Percentiles rank a stretch among this genome's conserved stretches.
Conservation (phyloP, 2,113 vertebrate genomes). For the Columba janthina region DNA sequence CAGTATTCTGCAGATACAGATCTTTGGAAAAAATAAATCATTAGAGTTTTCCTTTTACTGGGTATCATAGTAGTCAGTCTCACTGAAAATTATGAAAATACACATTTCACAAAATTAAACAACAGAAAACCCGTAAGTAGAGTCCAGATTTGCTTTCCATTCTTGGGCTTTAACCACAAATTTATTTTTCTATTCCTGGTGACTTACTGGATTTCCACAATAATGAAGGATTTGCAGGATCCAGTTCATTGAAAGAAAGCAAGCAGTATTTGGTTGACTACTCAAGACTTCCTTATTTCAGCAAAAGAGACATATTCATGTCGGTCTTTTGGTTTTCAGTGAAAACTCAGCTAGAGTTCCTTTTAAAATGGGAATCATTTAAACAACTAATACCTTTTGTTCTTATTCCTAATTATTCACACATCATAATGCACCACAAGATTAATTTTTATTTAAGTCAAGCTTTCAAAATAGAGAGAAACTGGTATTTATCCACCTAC, state of each 20-base stretch:
- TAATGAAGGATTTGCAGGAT: neutral
- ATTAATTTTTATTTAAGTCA: neutral
- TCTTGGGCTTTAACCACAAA: neutral
- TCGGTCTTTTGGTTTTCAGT: neutral
- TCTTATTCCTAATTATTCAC: neutral
- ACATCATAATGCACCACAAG: neutral
- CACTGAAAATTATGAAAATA: neutral
- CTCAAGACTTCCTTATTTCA: neutral
- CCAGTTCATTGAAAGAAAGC: neutral
- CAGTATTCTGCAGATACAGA: neutral
- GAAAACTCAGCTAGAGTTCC: neutral
- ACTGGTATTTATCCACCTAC: neutral
- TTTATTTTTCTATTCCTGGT: neutral
- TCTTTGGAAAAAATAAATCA: constrained; percentile 17
- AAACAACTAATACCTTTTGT: neutral
- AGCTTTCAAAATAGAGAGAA: neutral
- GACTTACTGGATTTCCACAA: neutral
- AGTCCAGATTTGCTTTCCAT: neutral
- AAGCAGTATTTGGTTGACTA: neutral
- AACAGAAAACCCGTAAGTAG: neutral
- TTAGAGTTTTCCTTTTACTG: neutral
- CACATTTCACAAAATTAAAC: neutral
- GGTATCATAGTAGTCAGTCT: neutral
- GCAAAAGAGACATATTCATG: neutral
- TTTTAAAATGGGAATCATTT: neutral